A percentile compares a stretch with the other conserved stretches of the same genome.
Conservation (phyloP, 1,140 invertebrate species). For the Drosophila busckii region DNA sequence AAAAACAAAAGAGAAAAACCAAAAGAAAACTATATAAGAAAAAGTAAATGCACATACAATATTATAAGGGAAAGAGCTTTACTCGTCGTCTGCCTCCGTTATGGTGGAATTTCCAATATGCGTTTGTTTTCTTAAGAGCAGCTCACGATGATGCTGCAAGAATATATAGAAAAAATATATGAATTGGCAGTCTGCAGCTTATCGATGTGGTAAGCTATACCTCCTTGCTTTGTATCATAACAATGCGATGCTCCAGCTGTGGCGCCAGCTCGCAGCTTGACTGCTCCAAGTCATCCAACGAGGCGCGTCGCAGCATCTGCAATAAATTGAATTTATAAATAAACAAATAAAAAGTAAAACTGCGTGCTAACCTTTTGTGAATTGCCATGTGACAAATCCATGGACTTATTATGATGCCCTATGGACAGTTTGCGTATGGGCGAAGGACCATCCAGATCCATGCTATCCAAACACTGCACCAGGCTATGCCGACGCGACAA, state of each 20-base stretch:
- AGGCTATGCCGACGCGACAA: constrained; percentile 87
- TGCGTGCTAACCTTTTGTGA: constrained; percentile 56
- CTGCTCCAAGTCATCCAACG: constrained; percentile 88
- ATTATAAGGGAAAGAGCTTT: constrained; percentile 38
- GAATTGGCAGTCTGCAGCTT: no score
- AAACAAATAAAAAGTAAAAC: neutral
- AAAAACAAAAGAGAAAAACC: constrained; percentile 14
- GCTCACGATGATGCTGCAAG: constrained; percentile 62
- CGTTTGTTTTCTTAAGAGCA: constrained; percentile 67
- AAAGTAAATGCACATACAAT: constrained; percentile 47
- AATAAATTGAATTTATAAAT: neutral
- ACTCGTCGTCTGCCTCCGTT: constrained; percentile 75
- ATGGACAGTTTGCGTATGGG: constrained; percentile 81
- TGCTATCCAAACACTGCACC: constrained; percentile 86
- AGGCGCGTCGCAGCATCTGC: constrained; percentile 82
- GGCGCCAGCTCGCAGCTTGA: constrained; percentile 87
- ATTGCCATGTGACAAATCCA: constrained; percentile 60
- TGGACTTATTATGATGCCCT: constrained; percentile 65
- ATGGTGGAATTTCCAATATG: constrained; percentile 72
- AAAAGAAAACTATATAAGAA: constrained; percentile 31
- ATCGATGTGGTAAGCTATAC: no score
- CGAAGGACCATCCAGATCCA: constrained; percentile 84
- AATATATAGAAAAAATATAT: neutral
- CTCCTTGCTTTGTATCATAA: constrained; percentile 85
- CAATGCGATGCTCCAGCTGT: constrained; percentile 86